A percentile compares a stretch with the other conserved stretches of the same genome.
Evolutionary conservation across 2,888 invertebrate species (phyloP).

Genomic region (Eilema sororculum): DNA sequence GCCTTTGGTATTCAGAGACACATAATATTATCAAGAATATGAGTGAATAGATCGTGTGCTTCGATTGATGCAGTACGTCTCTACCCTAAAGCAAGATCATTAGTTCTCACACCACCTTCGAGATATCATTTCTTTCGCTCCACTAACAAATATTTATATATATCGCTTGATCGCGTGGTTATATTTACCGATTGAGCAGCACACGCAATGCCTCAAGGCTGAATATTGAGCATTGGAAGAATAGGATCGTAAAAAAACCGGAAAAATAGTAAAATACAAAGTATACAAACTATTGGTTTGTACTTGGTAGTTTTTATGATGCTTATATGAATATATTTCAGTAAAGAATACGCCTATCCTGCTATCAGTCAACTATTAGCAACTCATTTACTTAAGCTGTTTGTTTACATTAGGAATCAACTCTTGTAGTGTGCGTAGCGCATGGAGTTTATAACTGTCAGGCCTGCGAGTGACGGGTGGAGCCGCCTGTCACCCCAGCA

Average conservation of each 20-base stretch:
- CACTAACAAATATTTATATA: conserved; percentile 25
- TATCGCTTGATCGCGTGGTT: conserved; percentile 41
- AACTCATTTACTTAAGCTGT: no score
- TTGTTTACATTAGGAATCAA: no score
- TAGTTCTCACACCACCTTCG: conserved; percentile 16
- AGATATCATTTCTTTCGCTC: conserved; percentile 17
- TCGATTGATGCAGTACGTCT: not conserved
- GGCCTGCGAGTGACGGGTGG: no score
- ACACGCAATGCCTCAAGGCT: conserved; percentile 45
- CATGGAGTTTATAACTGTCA: no score
- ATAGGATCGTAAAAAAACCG: not conserved
- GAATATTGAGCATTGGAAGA: conserved; percentile 38
- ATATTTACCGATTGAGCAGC: conserved; percentile 27
- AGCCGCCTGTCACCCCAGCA: no score
- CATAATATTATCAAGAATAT: no score
- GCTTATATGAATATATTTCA: not conserved
- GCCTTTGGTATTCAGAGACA: no score
- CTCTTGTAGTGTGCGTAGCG: no score
- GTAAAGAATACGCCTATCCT: no score
- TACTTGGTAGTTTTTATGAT: not conserved
- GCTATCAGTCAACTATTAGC: no score
- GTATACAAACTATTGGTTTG: not conserved
- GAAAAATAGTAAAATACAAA: not conserved
- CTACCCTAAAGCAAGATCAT: conserved; percentile 1
- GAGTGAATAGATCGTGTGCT: no score